Evolutionary conservation across 2,113 vertebrate genomes (phyloP).

Genomic region (Mormoops blainvillei): DNA sequence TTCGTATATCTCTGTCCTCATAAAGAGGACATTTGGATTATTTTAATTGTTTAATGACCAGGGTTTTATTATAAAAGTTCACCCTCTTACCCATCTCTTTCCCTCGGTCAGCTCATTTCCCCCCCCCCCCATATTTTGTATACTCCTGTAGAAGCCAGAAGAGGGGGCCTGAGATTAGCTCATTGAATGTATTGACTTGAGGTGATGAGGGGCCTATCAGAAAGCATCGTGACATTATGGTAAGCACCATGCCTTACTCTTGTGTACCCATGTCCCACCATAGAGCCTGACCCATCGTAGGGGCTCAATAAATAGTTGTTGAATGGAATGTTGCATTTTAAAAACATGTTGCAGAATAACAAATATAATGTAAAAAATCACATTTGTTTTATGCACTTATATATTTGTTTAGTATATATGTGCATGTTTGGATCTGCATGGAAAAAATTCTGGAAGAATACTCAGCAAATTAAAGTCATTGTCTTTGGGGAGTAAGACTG

Average conservation of each 20-base stretch:
- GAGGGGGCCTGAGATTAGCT: not conserved
- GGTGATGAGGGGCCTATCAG: not conserved
- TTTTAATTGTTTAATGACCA: not conserved
- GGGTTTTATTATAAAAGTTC: not conserved
- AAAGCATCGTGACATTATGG: not conserved
- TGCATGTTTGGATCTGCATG: not conserved
- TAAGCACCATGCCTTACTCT: not conserved
- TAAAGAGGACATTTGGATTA: not conserved
- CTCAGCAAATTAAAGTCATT: not conserved
- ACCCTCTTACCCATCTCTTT: not conserved
- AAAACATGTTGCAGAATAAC: not conserved
- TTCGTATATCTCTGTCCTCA: not conserved
- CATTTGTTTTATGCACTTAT: not conserved
- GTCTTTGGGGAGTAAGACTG: not conserved
- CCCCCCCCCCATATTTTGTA: not conserved
- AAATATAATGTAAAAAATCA: not conserved
- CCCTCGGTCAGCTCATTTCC: not conserved
- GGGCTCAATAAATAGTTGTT: not conserved
- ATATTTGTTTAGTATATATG: not conserved
- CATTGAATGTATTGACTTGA: not conserved
- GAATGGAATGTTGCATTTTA: not conserved
- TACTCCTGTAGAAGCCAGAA: not conserved
- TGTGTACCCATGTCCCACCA: not conserved
- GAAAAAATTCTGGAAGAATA: slow-evolving; percentile 7
- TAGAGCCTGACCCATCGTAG: not conserved